These are phyloP conservation scores for Autographa pulchrina DNA, from an alignment of 2,888 invertebrate genomes.

Conservation along the genomic window DNA sequence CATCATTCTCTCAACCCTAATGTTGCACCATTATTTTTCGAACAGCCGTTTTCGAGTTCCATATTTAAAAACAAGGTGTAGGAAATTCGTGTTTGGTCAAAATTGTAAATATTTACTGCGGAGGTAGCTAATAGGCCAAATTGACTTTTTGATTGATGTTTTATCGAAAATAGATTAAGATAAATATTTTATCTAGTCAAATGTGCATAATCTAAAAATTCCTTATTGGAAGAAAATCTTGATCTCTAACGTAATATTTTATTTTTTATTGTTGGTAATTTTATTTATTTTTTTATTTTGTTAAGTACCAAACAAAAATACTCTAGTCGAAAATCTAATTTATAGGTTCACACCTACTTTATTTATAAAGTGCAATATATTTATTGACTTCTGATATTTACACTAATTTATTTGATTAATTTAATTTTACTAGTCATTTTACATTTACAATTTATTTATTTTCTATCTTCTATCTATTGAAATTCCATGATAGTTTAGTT, in stretches of 20 bases:
- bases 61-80: slow-evolving; percentile 25
- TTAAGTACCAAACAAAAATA: slow-evolving; percentile 62
- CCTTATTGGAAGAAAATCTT: slow-evolving; percentile 50
- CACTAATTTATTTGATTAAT: slow-evolving; percentile 65
- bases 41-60: slow-evolving; percentile 14
- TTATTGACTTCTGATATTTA: slow-evolving; percentile 74
- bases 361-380: slow-evolving; percentile 81
- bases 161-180: slow-evolving; percentile 48
- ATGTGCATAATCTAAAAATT: slow-evolving; percentile 56
- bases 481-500: slow-evolving; percentile 40
- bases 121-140: slow-evolving; percentile 45
- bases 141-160: slow-evolving; percentile 51
- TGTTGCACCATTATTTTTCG: slow-evolving; percentile 39
- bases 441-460: slow-evolving; percentile 67
- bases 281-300: slow-evolving; percentile 62
- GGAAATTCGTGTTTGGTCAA: slow-evolving; percentile 35
- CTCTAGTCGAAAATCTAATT: slow-evolving; percentile 61
- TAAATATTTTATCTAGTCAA: slow-evolving; percentile 63
- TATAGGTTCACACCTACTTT: slow-evolving; percentile 38
- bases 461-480: slow-evolving; percentile 50
- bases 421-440: slow-evolving; percentile 68
- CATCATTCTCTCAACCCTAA: slow-evolving; percentile 7
- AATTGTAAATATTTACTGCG: slow-evolving; percentile 48
- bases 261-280: slow-evolving; percentile 67
- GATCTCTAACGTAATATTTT: slow-evolving; percentile 60